Evolutionary conservation across 2,113 vertebrate genomes (phyloP).

Genomic region (Baryphthengus martii): DNA sequence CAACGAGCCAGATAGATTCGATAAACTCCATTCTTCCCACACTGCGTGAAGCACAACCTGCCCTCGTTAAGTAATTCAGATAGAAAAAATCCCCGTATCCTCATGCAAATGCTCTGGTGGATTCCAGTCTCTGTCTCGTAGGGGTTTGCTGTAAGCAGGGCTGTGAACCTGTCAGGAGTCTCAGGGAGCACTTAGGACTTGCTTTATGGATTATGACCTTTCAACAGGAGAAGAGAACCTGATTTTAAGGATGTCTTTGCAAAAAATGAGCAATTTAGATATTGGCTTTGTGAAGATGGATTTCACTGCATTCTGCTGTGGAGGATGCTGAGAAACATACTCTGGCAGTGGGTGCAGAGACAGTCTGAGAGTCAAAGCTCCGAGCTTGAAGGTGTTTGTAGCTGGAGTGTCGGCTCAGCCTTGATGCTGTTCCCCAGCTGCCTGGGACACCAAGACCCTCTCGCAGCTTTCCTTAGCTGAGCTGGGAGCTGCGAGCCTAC

Average conservation of each 20-base stretch:
- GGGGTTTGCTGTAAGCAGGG: not conserved
- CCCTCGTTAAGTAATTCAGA: not conserved
- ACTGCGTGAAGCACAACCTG: not conserved
- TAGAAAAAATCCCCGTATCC: not conserved
- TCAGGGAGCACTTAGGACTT: not conserved
- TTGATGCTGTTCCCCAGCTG: not conserved
- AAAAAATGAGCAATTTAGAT: not conserved
- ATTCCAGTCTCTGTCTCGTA: not conserved
- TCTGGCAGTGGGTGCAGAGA: not conserved
- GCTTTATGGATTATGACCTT: not conserved
- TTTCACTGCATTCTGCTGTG: not conserved
- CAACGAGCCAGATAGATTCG: not conserved
- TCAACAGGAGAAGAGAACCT: not conserved
- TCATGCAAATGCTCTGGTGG: rapidly evolving
- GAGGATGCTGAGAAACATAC: not conserved
- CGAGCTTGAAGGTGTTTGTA: not conserved
- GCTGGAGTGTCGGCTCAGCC: not conserved
- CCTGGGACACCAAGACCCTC: rapidly evolving
- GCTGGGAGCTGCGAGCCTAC: not conserved
- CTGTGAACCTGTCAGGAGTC: not conserved
- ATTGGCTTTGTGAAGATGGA: not conserved
- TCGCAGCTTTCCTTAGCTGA: not conserved
- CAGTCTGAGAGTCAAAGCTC: not conserved
- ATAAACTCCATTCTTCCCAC: not conserved
- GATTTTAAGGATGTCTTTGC: not conserved